Base-by-base conservation (phyloP, 2,888 invertebrate genomes). In the Hydroisotoma schaefferi region DNA sequence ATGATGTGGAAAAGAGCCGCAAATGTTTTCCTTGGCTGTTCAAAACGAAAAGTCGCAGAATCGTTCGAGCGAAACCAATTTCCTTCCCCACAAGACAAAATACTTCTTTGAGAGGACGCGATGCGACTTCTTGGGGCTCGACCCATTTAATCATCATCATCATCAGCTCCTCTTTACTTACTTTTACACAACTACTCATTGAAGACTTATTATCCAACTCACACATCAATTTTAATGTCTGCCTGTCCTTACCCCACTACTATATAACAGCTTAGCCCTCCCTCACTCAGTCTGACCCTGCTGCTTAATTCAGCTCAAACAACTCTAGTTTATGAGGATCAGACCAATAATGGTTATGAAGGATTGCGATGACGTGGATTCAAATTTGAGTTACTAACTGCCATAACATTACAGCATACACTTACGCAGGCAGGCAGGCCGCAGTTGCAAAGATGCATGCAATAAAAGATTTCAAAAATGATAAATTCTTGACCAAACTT, bases 31-130 rank as follows among this genome's bases (percentile, higher is more conserved):
- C 57, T 71, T 72, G 70, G 69, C 70, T 70, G 64, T 60, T 67
- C 67, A n/a, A n/a, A n/a, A n/a, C n/a, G 65, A 71, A 57, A 68
- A 71, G 69, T 71, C 71, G 69, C 64, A 59, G 54, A 68, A 55
- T 70, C 70, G 68, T 69, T 72, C 67, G 62, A 72, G 69, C 72
- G 72, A 69, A 71, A 72, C 72, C 72, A 72, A 72, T 72, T 72
- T 72, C 70, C 70, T 69, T 67, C 65, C 62, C 57, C 54, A 56
- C 59, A 63, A 69, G 69, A 71, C 71, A 71, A 71, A 71, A 68
- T 71, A 61, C 69, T 61, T 67, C 69, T 71, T 69, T 71, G 66
- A 71, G 58, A 64, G 54, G 61, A 66, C 61, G 57, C 57, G 65
- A 65, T 58, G 65, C 65, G 57, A 64, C 64, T 65, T 29, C 53